Percentiles rank a stretch among this genome's conserved stretches.
Conservation (phyloP, 2,113 vertebrate genomes). For the Sphyrna mokarran region DNA sequence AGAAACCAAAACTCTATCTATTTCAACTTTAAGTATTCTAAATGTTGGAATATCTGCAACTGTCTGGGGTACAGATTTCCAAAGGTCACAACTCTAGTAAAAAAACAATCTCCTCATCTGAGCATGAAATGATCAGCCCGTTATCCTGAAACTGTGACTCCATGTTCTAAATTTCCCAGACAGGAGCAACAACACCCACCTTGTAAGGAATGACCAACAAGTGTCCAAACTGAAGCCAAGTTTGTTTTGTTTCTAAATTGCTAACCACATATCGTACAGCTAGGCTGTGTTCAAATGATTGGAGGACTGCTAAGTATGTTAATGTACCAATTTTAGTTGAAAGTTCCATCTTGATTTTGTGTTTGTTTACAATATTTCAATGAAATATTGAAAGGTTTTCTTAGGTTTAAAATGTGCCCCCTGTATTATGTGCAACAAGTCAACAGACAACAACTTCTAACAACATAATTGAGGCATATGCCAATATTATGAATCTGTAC, state of each 20-base stretch:
- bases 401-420: not conserved
- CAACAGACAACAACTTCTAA: not conserved
- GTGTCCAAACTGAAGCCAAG: not conserved
- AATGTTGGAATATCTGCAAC: too few relatives aligned
- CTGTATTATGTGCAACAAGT: not conserved
- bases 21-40: too few relatives aligned
- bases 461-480: not conserved
- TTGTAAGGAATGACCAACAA: not conserved
- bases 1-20: too few relatives aligned
- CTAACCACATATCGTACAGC: not conserved
- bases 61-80: too few relatives aligned
- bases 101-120: too few relatives aligned
- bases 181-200: too few relatives aligned
- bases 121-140: too few relatives aligned
- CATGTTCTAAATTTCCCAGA: too few relatives aligned
- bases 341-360: not conserved
- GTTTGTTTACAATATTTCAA: not conserved
- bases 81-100: too few relatives aligned
- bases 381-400: not conserved
- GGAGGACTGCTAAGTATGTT: not conserved
- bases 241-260: not conserved
- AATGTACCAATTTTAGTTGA: not conserved
- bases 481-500: not conserved
- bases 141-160: too few relatives aligned
- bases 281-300: not conserved